phyloP scores from a whole-genome alignment of 2,888 invertebrate genomes.

The Acleris emargana region DNA sequence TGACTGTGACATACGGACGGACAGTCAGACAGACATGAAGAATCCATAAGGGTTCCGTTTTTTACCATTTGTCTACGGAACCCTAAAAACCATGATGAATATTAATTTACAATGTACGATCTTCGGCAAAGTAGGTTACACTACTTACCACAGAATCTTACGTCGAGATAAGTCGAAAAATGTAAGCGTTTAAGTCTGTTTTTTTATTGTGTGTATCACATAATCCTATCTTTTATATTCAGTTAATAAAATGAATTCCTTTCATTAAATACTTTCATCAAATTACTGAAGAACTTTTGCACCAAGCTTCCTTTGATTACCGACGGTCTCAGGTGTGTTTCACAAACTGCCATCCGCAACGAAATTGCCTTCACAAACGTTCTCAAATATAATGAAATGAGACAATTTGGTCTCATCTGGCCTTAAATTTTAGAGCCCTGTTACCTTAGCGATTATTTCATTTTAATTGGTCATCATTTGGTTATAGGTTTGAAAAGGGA shows the following conservation, averaged over 20 bases:
- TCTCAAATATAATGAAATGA: conserved; percentile 44
- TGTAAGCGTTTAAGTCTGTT: too few species aligned
- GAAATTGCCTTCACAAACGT: conserved; percentile 42
- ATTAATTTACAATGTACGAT: too few species aligned
- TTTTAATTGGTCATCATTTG: conserved; percentile 33
- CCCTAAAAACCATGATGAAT: too few species aligned
- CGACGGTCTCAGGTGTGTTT: conserved; percentile 39
- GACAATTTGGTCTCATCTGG: conserved; percentile 46
- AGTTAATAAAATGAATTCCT: neutral
- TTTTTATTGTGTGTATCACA: too few species aligned
- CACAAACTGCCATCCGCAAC: conserved; percentile 32
- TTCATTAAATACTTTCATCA: conserved; percentile 7
- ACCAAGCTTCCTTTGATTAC: conserved; percentile 34
- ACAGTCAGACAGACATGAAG: too few species aligned
- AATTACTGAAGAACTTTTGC: conserved; percentile 17
- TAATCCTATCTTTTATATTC: too few species aligned
- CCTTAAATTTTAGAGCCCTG: conserved; percentile 35
- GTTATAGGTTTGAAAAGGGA: neutral
- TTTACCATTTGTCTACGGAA: too few species aligned
- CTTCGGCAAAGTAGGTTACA: too few species aligned
- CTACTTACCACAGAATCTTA: too few species aligned
- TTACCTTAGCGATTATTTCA: conserved; percentile 32
- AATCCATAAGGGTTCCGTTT: too few species aligned
- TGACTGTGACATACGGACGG: too few species aligned
- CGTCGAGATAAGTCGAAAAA: too few species aligned